These are phyloP conservation scores for Pristionchus mayeri DNA, from an alignment of 2,888 invertebrate genomes.

Conservation along the genomic window DNA sequence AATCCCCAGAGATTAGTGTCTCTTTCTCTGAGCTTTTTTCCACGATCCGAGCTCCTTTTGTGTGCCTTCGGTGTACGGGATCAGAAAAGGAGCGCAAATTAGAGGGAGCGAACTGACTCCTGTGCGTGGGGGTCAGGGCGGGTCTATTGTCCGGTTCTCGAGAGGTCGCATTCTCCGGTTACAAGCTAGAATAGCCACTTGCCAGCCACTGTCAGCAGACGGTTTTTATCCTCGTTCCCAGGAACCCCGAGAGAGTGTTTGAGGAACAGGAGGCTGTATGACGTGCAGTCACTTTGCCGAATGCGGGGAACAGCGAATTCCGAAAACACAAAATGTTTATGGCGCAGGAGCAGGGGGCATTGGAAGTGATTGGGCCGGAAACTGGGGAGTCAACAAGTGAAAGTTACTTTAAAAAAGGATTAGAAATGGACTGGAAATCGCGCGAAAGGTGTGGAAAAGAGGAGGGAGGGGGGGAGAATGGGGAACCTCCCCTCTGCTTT, in stretches of 20 bases:
- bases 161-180: not conserved
- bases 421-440: not conserved
- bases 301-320: not conserved
- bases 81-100: not conserved
- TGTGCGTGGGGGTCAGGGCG: not conserved
- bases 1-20: constrained; percentile 24
- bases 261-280: no score
- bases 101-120: not conserved
- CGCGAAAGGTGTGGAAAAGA: not conserved
- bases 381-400: not conserved
- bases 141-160: not conserved
- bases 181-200: not conserved
- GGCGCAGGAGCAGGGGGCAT: no score
- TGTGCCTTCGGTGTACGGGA: not conserved
- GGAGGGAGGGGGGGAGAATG: not conserved
- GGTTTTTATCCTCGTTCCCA: not conserved
- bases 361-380: constrained; percentile 21
- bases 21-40: constrained; percentile 22
- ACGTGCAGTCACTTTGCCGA: not conserved
- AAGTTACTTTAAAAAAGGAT: not conserved
- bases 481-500: constrained; percentile 8
- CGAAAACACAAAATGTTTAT: not conserved
- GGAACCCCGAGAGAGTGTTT: not conserved
- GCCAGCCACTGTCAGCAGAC: not conserved
- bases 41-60: not conserved